Evolutionary conservation across 2,888 invertebrate species (phyloP).

Genomic region (Synanthedon myopaeformis): DNA sequence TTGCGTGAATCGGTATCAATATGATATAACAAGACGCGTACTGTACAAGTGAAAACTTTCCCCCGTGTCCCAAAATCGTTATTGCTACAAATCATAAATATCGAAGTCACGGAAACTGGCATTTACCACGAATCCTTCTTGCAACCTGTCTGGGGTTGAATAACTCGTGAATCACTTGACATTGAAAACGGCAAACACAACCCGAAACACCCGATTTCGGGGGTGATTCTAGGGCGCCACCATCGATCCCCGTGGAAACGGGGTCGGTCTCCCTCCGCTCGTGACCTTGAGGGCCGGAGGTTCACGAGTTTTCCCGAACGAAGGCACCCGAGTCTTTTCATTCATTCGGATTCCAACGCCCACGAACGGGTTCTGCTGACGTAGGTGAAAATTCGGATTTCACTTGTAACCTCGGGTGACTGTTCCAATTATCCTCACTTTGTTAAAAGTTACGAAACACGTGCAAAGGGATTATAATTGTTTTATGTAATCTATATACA

Average conservation of each 20-base stretch:
- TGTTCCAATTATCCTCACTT: not conserved
- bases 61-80: not conserved
- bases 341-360: conserved; percentile 41
- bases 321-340: conserved; percentile 45
- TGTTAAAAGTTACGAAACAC: not conserved
- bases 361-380: conserved; percentile 15
- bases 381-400: conserved; percentile 15
- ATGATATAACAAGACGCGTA: too few relatives aligned
- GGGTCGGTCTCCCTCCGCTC: conserved; percentile 39
- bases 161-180: conserved; percentile 50
- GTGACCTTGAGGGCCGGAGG: conserved; percentile 48
- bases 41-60: not conserved
- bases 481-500: too few relatives aligned
- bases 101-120: conserved; percentile 42
- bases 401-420: not conserved
- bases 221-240: conserved; percentile 46
- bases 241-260: conserved; percentile 65
- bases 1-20: too few relatives aligned
- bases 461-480: not conserved
- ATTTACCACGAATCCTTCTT: conserved; percentile 38
- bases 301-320: conserved; percentile 48
- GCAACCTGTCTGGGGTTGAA: conserved; percentile 10
- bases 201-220: conserved; percentile 37
- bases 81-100: conserved; percentile 22
- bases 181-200: conserved; percentile 50